Base-by-base conservation (phyloP, 1,140 invertebrate genomes). In the Apis mellifera region DNA sequence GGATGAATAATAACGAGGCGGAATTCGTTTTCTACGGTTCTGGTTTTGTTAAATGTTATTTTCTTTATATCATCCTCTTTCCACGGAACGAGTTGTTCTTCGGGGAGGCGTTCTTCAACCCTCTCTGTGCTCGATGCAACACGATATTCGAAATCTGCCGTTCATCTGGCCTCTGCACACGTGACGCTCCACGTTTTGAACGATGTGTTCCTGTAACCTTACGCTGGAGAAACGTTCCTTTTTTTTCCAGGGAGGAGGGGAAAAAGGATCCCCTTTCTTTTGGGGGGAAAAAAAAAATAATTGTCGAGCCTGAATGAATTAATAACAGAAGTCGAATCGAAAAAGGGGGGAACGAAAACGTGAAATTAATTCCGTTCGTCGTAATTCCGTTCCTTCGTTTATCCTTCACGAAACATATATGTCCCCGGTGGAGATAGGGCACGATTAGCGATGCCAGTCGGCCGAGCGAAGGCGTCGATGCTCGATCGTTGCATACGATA, bases 201-300 rank as follows among this genome's bases (percentile, higher is more conserved):
- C 75, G 86, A 87, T 77, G 86, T 74, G 86, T 88, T 87, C 86
- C 83, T 88, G 86, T 88, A 88, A 88, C 87, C 79, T 85, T 85
- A 88, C 62, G 60, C 86, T 78, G 11, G 57, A 50, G 57, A n/a
- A n/a, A n/a, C n/a, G n/a, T n/a, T 80, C 11, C 26, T 26, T 64
- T 66, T 78, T 62, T 60, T 69, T 73, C 71, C 55, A 15, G 64
- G 11, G 32, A 48, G 26, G 23, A 42, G 32, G 52, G 26, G 23
- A 42, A 62, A 11, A 54, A 42, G 66, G 70, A 26, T 52, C 8
- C 8, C 17, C 15, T 26, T 7, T 11, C 32, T 52, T 55, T 23
- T 23, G 42, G n/a, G n/a, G n/a, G n/a, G 23, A 68, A 81, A 68
- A 81, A 68, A 68, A 81, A 54, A 0, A 7, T n/a, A 48, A 42